These are phyloP conservation scores for Falcunculus frontatus DNA, from an alignment of 2,113 vertebrate genomes.

Conservation along the genomic window DNA sequence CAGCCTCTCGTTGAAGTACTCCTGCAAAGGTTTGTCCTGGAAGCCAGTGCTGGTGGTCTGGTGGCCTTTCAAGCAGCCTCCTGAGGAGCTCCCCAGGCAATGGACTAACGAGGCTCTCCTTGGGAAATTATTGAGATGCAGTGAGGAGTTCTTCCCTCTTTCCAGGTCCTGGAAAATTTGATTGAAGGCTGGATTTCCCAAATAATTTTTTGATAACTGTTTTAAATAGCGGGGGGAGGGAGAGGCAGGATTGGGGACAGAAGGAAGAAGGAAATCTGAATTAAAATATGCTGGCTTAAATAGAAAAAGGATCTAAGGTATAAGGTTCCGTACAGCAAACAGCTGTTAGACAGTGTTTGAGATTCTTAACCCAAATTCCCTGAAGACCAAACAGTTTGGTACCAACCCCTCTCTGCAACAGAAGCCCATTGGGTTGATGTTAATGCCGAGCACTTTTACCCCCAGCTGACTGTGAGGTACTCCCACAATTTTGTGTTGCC, in stretches of 20 bases:
- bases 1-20: constrained; percentile 25
- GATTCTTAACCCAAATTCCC: not conserved
- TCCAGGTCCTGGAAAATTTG: not conserved
- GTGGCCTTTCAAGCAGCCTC: not conserved
- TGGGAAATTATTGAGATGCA: not conserved
- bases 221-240: not conserved
- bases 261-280: not conserved
- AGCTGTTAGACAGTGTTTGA: not conserved
- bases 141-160: not conserved
- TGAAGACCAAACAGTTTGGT: not conserved
- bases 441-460: not conserved
- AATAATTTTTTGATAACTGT: not conserved
- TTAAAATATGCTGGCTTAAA: not conserved
- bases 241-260: not conserved
- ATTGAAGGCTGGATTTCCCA: not conserved
- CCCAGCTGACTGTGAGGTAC: not conserved
- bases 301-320: not conserved
- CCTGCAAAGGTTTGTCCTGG: constrained; percentile 20
- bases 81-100: not conserved
- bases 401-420: not conserved
- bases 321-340: not conserved
- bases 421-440: not conserved
- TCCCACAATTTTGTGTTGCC: not conserved
- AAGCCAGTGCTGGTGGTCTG: not conserved
- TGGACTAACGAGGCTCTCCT: not conserved